Evolutionary conservation across 2,888 invertebrate genomes (phyloP).

Genomic region (Dromius quadrimaculatus): DNA sequence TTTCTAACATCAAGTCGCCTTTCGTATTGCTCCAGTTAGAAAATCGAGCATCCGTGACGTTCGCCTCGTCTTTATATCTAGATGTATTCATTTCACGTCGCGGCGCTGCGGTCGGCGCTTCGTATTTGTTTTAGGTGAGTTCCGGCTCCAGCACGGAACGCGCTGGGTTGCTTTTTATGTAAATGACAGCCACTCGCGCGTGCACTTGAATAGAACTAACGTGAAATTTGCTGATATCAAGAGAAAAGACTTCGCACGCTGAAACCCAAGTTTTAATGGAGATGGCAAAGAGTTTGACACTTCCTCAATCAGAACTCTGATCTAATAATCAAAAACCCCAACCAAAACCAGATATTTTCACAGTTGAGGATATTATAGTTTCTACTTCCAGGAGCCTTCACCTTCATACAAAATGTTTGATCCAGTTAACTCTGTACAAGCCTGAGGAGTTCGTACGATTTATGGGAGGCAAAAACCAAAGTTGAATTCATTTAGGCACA

Average conservation of each 20-base stretch:
- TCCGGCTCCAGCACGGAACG: slow-evolving; percentile 32
- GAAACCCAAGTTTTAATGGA: not conserved
- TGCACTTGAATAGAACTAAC: slow-evolving; percentile 38
- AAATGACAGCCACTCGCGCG: slow-evolving; percentile 27
- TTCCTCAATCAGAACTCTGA: no score
- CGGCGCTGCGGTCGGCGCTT: slow-evolving; percentile 33
- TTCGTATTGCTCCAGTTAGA: slow-evolving; percentile 56
- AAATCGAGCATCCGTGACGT: slow-evolving; percentile 56
- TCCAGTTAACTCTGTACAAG: no score
- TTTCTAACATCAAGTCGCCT: no score
- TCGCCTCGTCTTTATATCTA: slow-evolving; percentile 55
- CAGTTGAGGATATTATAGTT: no score
- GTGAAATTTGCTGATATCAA: not conserved
- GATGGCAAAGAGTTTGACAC: no score
- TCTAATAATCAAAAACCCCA: no score
- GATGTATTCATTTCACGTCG: slow-evolving; percentile 57
- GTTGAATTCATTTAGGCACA: no score
- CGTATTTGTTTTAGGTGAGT: slow-evolving; percentile 44
- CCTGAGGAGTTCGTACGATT: no score
- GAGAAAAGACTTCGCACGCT: not conserved
- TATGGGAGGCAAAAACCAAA: no score
- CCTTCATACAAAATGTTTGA: no score
- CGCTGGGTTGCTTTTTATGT: slow-evolving; percentile 43
- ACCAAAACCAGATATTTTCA: no score
- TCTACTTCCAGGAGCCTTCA: no score